Conservation (phyloP, 2,113 vertebrate species). For the Oreochromis niloticus region DNA sequence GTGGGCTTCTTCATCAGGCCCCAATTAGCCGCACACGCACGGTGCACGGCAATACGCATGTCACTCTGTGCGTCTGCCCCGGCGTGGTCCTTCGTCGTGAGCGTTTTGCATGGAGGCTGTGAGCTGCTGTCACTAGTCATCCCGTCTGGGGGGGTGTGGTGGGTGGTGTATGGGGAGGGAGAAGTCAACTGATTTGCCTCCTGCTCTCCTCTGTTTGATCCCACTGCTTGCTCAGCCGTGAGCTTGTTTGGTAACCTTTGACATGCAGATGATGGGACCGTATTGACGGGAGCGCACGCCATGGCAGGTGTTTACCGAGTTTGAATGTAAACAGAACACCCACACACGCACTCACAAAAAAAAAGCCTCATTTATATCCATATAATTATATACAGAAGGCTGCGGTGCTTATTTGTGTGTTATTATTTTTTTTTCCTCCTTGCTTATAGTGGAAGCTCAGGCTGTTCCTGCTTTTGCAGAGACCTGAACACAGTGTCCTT, state of each 20-base stretch:
- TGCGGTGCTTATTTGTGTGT: background rate
- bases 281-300: constrained; percentile 9
- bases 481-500: background rate
- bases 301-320: constrained; percentile 28
- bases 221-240: constrained; percentile 36
- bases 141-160: background rate
- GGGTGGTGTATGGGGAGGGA: background rate
- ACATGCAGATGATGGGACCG: constrained; percentile 40
- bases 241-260: constrained; percentile 51
- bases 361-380: background rate
- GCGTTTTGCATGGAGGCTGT: constrained; percentile 12
- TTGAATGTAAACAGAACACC: constrained; percentile 5
- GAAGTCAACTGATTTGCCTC: constrained; percentile 50
- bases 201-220: constrained; percentile 47
- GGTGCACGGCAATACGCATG: background rate
- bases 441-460: background rate
- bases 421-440: background rate
- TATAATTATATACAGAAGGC: background rate
- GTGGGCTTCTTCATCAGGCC: constrained; percentile 34
- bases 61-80: background rate
- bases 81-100: background rate
- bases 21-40: constrained; percentile 24
- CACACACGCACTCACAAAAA: background rate
- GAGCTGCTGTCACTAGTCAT: constrained; percentile 51
- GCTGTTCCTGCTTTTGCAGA: background rate